Evolutionary conservation across 2,888 invertebrate species (phyloP), one percentile per base, ranked within the genome.

Genomic region (Chironomus tentans): DNA sequence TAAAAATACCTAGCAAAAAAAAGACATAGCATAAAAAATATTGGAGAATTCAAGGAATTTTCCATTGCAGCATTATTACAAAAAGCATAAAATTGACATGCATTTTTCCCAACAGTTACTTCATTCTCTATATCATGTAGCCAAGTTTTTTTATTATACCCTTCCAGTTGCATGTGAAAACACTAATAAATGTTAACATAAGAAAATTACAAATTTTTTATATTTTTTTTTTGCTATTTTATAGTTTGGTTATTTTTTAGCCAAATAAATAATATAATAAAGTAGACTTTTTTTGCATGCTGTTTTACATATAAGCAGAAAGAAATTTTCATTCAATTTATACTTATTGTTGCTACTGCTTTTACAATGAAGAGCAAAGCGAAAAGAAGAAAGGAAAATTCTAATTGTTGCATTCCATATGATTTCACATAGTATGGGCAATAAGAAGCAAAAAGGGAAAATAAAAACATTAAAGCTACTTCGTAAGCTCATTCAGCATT

Each of bases 391-490:
- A 4, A 70, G 50, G 13, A 70, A 21, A 72, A 61, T 72, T 72
- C 72, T 72, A 72, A 72, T 72, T 72, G 72, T 72, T 72, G 72
- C 72, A 72, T 72, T 56, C 61, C 72, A 72, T 72, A 72, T 72
- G 72, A 72, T 72, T 72, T 61, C 72, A 72, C 22, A 48, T 61
- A 28, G 22, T 22, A 62, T n/a, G 12, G 15, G 10, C 6, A 61
- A 24, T 28, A 38, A 28, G 50, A 38, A 50, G 48, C 21, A 72
- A 72, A 72, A 48, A 48, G 56, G 13, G 24, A 24, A 22, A 56
- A 56, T 56, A 56, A 18, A 62, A 62, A 62, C 62, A 62, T 62
- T 4, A 62, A 62, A 15, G 18, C 10, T 38, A 1, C 38, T 38
- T 38, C 10, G 38, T 38, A 38, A 38, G 38, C 38, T 38, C 10